Conservation (phyloP, 1,140 invertebrate species). For the Drosophila tristis region DNA sequence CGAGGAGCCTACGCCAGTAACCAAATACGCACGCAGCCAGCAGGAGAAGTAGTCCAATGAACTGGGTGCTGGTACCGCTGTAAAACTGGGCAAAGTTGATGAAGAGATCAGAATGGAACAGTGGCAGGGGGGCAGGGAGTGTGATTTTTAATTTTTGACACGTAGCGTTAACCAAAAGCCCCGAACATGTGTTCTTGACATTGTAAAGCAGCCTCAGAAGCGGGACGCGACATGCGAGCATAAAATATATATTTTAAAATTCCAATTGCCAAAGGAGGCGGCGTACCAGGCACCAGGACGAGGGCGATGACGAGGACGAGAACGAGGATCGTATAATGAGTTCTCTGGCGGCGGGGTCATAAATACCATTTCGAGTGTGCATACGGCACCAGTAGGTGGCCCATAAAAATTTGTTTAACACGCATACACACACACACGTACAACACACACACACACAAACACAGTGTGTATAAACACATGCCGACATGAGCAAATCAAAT, state of each 20-base stretch:
- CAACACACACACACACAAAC: constrained; percentile 3
- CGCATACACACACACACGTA: constrained; percentile 29
- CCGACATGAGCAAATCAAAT: constrained; percentile 68
- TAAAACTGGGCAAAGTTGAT: constrained; percentile 27
- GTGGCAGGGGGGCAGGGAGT: not conserved
- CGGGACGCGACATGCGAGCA: constrained; percentile 10
- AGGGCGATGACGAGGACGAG: constrained; percentile 2
- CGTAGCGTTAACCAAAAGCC: constrained; percentile 51
- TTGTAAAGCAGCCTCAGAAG: constrained; percentile 31
- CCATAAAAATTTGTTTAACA: constrained; percentile 54
- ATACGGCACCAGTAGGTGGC: constrained; percentile 35
- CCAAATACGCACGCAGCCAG: not conserved
- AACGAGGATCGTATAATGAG: constrained; percentile 58
- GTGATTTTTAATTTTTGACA: constrained; percentile 78
- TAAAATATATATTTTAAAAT: constrained; percentile 62
- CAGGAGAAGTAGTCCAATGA: not conserved
- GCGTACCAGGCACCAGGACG: not conserved
- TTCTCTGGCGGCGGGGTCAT: constrained; percentile 50
- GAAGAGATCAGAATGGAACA: constrained; percentile 15
- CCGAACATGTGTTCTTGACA: constrained; percentile 69
- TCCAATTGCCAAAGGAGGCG: constrained; percentile 23
- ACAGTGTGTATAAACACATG: constrained; percentile 3
- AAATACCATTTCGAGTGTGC: constrained; percentile 61
- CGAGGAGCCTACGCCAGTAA: constrained; percentile 33
- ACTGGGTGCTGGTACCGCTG: not conserved